Conservation (phyloP, 1,140 invertebrate species). For the Bombyx mandarina region DNA sequence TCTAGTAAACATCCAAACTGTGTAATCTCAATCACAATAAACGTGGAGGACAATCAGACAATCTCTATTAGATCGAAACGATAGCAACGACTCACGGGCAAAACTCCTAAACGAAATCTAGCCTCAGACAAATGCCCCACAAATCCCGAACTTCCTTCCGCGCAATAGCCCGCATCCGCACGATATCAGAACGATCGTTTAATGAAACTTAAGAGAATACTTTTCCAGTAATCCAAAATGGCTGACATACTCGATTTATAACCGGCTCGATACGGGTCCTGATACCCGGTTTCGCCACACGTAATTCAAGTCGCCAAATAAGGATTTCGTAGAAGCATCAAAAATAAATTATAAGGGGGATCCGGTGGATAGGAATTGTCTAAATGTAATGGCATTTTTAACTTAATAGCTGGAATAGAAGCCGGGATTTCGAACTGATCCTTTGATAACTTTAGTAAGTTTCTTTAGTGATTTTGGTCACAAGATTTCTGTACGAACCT, state of each 20-base stretch:
- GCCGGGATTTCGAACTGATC: slow-evolving; percentile 1
- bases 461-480: too few relatives aligned
- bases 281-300: slow-evolving; percentile 37
- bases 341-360: slow-evolving; percentile 55
- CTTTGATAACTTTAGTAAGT: neutral
- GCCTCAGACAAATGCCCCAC: slow-evolving; percentile 12
- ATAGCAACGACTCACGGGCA: too few relatives aligned
- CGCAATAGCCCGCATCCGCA: slow-evolving; percentile 29
- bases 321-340: slow-evolving; percentile 50
- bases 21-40: neutral
- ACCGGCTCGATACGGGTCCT: slow-evolving; percentile 42
- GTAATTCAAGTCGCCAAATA: slow-evolving; percentile 54
- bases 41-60: neutral
- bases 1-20: neutral
- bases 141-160: slow-evolving; percentile 23
- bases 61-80: neutral
- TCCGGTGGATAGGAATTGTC: neutral
- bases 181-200: slow-evolving; percentile 43
- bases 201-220: slow-evolving; percentile 60
- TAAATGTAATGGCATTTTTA: slow-evolving; percentile 1
- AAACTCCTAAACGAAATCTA: slow-evolving; percentile 20
- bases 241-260: slow-evolving; percentile 44
- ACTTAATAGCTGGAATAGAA: slow-evolving; percentile 3
- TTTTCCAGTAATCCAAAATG: slow-evolving; percentile 48
- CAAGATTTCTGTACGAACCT: too few relatives aligned